A percentile compares a stretch with the other conserved stretches of the same genome.
These are phyloP conservation scores for Metalampra italica DNA, from an alignment of 2,888 invertebrate species.

Conservation along the genomic window DNA sequence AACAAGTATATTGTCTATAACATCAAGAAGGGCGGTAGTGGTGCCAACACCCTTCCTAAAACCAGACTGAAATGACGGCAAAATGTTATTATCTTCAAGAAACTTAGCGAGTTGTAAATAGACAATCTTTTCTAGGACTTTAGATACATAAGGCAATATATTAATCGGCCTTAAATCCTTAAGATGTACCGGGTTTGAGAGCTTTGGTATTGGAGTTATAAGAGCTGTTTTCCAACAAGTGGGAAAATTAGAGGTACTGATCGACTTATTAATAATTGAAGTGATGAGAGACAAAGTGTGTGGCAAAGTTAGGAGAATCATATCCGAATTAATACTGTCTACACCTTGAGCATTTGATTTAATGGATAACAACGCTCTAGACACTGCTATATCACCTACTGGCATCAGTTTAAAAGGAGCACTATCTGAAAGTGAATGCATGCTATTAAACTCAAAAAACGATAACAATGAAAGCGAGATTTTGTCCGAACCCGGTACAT, in stretches of 20 bases:
- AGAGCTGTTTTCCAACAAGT: not conserved
- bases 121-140: slow-evolving; percentile 13
- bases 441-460: not conserved
- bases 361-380: not conserved
- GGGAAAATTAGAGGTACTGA: not conserved
- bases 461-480: not conserved
- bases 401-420: not conserved
- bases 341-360: not conserved
- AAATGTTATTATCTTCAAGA: slow-evolving; percentile 2
- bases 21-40: slow-evolving; percentile 6
- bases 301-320: not conserved
- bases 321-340: not conserved
- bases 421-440: not conserved
- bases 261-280: not conserved
- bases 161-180: slow-evolving; percentile 10
- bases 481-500: not conserved
- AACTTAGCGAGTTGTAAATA: slow-evolving; percentile 4
- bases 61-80: slow-evolving; percentile 10
- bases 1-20: slow-evolving; percentile 5
- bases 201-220: slow-evolving; percentile 3
- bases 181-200: not conserved
- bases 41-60: slow-evolving; percentile 8
- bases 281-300: not conserved
- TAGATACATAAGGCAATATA: slow-evolving; percentile 9
- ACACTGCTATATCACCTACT: not conserved